A percentile compares a stretch with the other conserved stretches of the same genome.
Conservation (phyloP, 2,113 vertebrate species). For the Laterallus jamaicensis region DNA sequence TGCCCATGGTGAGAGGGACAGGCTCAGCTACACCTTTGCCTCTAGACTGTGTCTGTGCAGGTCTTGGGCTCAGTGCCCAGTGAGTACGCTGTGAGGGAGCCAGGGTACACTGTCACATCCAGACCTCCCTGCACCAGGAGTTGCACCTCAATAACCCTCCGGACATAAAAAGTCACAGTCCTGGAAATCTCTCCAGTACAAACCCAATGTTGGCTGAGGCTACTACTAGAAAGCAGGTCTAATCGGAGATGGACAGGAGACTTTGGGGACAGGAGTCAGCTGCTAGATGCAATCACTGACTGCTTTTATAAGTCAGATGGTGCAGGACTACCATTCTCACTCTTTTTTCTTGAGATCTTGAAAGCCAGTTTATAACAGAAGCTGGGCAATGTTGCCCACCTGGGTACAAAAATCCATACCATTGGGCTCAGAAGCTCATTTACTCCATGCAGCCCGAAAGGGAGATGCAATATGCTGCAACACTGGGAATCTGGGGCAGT, state of each 20-base stretch:
- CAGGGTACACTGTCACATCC: not conserved
- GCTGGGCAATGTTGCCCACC: slow-evolving; percentile 32
- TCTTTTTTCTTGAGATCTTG: not conserved
- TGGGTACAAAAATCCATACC: not conserved
- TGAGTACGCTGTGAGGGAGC: not conserved
- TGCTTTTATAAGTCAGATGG: not conserved
- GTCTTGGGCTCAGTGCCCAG: not conserved
- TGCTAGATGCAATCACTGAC: not conserved
- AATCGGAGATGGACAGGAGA: not conserved
- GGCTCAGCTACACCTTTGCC: not conserved
- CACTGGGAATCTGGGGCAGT: slow-evolving; percentile 22
- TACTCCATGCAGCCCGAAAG: not conserved
- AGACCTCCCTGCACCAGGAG: not conserved
- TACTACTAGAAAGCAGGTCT: not conserved
- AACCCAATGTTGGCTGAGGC: not conserved
- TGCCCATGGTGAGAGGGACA: not conserved
- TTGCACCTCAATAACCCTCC: not conserved
- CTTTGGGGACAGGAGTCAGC: not conserved
- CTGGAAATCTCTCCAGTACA: not conserved
- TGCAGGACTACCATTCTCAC: not conserved
- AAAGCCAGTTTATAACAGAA: slow-evolving; percentile 3
- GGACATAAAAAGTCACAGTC: rapidly evolving
- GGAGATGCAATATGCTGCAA: slow-evolving; percentile 25
- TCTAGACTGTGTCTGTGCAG: not conserved
- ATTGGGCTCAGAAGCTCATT: slow-evolving; percentile 9